These are phyloP conservation scores for Schmidtea mediterranea DNA, from an alignment of 1,140 invertebrate genomes.

Conservation along the genomic window DNA sequence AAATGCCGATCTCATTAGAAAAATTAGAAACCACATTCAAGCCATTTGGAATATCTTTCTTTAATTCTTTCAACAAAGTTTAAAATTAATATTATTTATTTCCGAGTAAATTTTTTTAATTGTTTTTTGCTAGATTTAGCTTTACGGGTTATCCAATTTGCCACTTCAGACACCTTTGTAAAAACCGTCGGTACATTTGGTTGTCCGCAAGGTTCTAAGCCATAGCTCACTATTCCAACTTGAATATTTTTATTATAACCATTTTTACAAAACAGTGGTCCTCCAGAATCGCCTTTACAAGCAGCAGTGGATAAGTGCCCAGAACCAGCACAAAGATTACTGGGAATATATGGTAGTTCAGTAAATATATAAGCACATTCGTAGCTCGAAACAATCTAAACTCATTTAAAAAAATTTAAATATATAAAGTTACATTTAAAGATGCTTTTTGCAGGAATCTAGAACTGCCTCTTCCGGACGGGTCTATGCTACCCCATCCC, in stretches of 20 bases:
- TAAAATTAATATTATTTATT: too few species aligned
- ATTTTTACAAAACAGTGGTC: constrained; percentile 15
- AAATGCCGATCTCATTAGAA: too few species aligned
- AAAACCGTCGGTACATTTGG: constrained; percentile 18
- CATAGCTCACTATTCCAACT: constrained; percentile 19
- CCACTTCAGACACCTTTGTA: constrained; percentile 15
- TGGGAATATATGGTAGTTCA: background rate
- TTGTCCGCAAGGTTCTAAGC: constrained; percentile 9
- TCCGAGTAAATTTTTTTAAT: too few species aligned
- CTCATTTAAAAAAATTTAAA: constrained; percentile 7
- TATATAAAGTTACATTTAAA: too few species aligned
- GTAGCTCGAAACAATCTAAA: constrained; percentile 11
- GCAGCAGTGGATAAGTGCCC: background rate
- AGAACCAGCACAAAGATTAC: background rate
- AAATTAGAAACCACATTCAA: too few species aligned
- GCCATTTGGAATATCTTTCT: too few species aligned
- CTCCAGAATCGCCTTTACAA: constrained; percentile 19
- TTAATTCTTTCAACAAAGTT: too few species aligned
- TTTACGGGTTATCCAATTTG: constrained; percentile 14
- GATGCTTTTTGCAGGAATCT: too few species aligned
- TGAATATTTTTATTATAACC: constrained; percentile 12
- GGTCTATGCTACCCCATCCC: background rate
- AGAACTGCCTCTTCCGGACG: background rate
- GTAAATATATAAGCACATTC: constrained; percentile 8
- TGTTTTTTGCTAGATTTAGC: constrained; percentile 1